Evolutionary conservation across 2,888 invertebrate genomes (phyloP).

Genomic region (Strigamia maritima): DNA sequence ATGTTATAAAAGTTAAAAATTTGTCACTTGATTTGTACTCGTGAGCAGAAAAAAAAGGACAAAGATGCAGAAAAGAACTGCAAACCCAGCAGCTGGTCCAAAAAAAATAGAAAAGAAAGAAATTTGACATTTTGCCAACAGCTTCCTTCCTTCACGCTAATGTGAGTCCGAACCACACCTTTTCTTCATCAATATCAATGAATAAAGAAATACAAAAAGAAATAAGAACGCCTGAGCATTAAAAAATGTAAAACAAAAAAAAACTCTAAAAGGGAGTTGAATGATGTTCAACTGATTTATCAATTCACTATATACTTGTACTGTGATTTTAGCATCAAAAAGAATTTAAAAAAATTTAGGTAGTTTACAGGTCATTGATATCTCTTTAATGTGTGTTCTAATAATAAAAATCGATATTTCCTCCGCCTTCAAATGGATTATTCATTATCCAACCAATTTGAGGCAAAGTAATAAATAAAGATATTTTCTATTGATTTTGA

Average conservation of each 20-base stretch:
- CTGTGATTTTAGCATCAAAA: no score
- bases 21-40: not conserved
- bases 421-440: no score
- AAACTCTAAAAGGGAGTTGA: not conserved
- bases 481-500: no score
- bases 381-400: no score
- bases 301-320: no score
- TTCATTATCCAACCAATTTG: no score
- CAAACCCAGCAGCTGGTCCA: not conserved
- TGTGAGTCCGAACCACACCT: not conserved
- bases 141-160: not conserved
- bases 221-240: not conserved
- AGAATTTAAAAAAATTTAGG: no score
- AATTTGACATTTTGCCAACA: constrained; percentile 1
- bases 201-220: not conserved
- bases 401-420: no score
- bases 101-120: not conserved
- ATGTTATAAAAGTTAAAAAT: no score
- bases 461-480: no score
- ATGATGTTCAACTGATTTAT: no score
- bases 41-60: not conserved
- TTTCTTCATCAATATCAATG: not conserved
- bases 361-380: no score
- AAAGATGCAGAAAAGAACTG: not conserved
- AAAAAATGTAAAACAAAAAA: not conserved